A percentile compares a stretch with the other conserved stretches of the same genome.
These are phyloP conservation scores for Eurypyga helias DNA, from an alignment of 2,113 vertebrate species.

Conservation along the genomic window DNA sequence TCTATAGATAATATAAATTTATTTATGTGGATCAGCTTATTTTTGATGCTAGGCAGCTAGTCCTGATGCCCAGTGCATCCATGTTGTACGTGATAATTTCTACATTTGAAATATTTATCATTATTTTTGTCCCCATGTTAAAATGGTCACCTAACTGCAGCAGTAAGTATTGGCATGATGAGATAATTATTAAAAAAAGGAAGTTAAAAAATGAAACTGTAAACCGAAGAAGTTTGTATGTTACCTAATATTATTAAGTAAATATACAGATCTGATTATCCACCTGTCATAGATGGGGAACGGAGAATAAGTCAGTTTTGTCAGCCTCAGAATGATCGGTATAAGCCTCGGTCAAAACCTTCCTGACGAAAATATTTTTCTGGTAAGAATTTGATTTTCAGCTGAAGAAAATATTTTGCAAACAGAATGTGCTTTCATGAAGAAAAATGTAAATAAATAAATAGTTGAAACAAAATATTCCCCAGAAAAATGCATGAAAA, in stretches of 20 bases:
- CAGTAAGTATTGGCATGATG: not conserved
- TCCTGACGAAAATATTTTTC: not conserved
- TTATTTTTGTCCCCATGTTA: not conserved
- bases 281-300: not conserved
- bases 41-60: not conserved
- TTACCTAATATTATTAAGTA: not conserved
- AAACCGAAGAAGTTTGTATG: not conserved
- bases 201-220: not conserved
- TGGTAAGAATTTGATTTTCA: not conserved
- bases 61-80: not conserved
- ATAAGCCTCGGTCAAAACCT: not conserved
- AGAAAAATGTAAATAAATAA: not conserved
- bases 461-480: not conserved
- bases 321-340: not conserved
- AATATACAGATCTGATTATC: not conserved
- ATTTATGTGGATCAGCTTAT: not conserved
- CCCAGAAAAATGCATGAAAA: not conserved
- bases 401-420: not conserved
- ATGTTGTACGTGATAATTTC: not conserved
- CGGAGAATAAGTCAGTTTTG: not conserved
- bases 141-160: not conserved
- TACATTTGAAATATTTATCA: not conserved
- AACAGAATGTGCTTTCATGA: not conserved
- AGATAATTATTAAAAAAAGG: not conserved
- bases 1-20: not conserved